A percentile compares a stretch with the other conserved stretches of the same genome.
These are phyloP conservation scores for Quadroppia sp. DNA, from an alignment of 2,888 invertebrate genomes.

Conservation along the genomic window DNA sequence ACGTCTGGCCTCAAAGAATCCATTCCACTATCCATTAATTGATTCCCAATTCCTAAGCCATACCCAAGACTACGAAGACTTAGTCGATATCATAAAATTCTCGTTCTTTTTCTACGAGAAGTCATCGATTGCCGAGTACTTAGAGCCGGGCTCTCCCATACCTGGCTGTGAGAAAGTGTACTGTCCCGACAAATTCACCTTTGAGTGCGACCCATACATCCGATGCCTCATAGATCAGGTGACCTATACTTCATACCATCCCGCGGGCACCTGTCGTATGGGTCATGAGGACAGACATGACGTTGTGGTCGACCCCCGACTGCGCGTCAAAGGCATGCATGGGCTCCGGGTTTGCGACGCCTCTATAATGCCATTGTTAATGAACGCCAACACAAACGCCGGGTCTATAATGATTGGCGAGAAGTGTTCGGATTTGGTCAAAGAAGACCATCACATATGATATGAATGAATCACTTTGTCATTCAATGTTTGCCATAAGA, in stretches of 20 bases:
- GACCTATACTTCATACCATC: not conserved
- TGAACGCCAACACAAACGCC: not conserved
- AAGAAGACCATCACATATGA: not conserved
- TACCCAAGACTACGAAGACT: not conserved
- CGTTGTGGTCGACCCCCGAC: not conserved
- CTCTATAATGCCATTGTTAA: not conserved
- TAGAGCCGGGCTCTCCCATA: not conserved
- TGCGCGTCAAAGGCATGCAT: not conserved
- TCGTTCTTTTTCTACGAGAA: not conserved
- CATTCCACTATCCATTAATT: not conserved
- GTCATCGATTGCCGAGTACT: not conserved
- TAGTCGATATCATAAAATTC: not conserved
- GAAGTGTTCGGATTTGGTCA: not conserved
- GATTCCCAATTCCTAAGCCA: not conserved
- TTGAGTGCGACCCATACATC: not conserved
- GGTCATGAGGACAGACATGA: not conserved
- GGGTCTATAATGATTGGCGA: not conserved
- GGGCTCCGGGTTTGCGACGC: not conserved
- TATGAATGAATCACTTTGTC: too few species aligned
- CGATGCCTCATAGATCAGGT: not conserved
- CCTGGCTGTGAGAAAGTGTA: not conserved
- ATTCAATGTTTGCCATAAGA: too few species aligned
- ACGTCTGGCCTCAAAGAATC: not conserved
- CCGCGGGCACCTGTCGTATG: not conserved
- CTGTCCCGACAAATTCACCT: not conserved